phyloP scores from a whole-genome alignment of 2,797 vertebrate species.

The Chelidonichthys spinosus region DNA sequence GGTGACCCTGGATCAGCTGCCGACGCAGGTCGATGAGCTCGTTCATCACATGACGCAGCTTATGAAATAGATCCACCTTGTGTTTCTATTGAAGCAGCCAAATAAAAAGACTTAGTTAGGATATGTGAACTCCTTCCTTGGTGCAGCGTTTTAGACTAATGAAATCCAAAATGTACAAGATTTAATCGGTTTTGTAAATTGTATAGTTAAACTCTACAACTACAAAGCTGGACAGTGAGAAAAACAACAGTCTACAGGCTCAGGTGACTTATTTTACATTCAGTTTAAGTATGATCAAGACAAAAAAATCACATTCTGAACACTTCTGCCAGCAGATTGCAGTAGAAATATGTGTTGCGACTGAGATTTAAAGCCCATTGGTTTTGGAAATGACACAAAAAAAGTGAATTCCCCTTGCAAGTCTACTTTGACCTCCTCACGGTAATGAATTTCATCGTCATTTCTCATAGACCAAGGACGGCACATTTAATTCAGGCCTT shows the following conservation, averaged over 20 bases:
- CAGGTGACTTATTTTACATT: constrained; percentile 15
- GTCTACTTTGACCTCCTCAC: constrained; percentile 45
- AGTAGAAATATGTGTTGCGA: constrained; percentile 10
- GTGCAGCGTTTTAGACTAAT: background rate
- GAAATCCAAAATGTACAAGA: background rate
- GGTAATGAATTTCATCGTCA: constrained; percentile 38
- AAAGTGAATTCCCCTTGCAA: constrained; percentile 24
- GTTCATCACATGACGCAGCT: constrained; percentile 99
- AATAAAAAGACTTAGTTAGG: constrained; percentile 1
- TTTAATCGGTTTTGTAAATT: background rate
- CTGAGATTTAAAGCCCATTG: constrained; percentile 27
- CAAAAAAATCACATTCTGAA: constrained; percentile 7
- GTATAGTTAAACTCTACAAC: background rate
- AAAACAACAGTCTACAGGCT: constrained; percentile 4
- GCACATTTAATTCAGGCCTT: constrained; percentile 55
- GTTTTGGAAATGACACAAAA: constrained; percentile 35
- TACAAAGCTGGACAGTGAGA: constrained; percentile 1
- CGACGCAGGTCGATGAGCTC: constrained; percentile 97
- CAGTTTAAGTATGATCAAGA: constrained; percentile 1
- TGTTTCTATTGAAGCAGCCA: constrained; percentile 88
- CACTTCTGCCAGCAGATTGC: background rate
- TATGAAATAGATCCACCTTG: constrained; percentile 99
- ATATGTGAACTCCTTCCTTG: background rate
- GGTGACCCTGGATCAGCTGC: constrained; percentile 97
- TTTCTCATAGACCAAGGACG: constrained; percentile 48